Conservation (phyloP, 2,888 invertebrate genomes). For the Dimorphilus gyrociliatus region DNA sequence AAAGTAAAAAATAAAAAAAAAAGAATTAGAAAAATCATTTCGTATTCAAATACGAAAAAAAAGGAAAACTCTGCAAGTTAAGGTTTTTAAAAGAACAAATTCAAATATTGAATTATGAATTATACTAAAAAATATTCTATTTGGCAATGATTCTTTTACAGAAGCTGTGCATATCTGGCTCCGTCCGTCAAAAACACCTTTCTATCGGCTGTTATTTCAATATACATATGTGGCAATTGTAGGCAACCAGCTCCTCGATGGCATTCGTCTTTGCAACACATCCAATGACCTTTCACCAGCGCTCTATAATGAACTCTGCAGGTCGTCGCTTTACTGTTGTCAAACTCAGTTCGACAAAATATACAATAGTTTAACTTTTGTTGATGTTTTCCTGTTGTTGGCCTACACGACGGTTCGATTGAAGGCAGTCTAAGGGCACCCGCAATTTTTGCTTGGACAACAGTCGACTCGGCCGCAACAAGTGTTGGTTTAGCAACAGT, state of each 20-base stretch:
- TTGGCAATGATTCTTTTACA: too few species aligned
- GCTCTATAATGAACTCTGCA: conserved; percentile 10
- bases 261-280: conserved; percentile 10
- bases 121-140: too few species aligned
- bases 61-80: too few species aligned
- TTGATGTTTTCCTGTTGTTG: conserved; percentile 1
- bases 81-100: too few species aligned
- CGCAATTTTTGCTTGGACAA: background rate
- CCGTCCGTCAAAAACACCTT: conserved; percentile 10
- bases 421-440: conserved; percentile 6
- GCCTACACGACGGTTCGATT: conserved; percentile 5
- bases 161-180: conserved; percentile 8
- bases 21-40: too few species aligned
- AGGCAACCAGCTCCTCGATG: conserved; percentile 11
- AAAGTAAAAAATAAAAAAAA: too few species aligned
- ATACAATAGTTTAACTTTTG: conserved; percentile 11
- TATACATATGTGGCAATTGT: conserved; percentile 11
- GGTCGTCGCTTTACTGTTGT: conserved; percentile 6
- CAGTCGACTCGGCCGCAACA: background rate
- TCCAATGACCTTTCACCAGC: conserved; percentile 10
- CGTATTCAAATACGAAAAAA: too few species aligned
- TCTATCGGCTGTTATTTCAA: conserved; percentile 10
- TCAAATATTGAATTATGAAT: too few species aligned
- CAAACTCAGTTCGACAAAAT: conserved; percentile 9
- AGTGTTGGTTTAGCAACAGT: conserved; percentile 1